Evolutionary conservation across 2,888 invertebrate genomes (phyloP), one percentile per base, ranked within the genome.

Genomic region (Drosophila buzzatii): DNA sequence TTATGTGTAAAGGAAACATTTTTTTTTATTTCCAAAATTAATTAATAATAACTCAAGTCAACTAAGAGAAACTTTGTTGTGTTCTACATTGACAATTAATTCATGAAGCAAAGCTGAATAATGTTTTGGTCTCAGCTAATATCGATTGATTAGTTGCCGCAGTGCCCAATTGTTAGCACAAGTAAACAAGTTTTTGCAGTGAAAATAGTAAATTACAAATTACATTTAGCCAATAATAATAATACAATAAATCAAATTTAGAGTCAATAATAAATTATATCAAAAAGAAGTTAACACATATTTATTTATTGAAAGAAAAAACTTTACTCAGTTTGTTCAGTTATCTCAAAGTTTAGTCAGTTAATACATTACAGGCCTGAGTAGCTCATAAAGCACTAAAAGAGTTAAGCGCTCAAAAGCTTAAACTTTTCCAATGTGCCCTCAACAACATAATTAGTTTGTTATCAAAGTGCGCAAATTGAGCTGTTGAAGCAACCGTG

Each of bases 261-360:
- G 7, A 31, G 1, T 1, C 8, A 31, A 33, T 14, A 14, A 37
- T 37, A 37, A 16, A 7, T 10, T 27, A 27, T 27, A 27, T 6
- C 5, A 6, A 35, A 10, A 12, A 3, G 12, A 35, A 35, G 3
- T 35, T 1, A 12, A 35, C 9, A 37, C 31, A 31, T 31, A 0
- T 14, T 20, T 20, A 33, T 7, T 49, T 31, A 49, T 49, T 18
- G 51, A 51, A 49, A 35, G 1, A 27, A 0, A 27, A 6, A 27
- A 27, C 27, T 27, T 27, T 27, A 6, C 27, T 6, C 27, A 6
- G 27, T 27, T 27, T 27, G 6, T 41, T 44, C 49, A 49, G 23
- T 3, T 45, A 37, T 23, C 47, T 70, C 31, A 27, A 39, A 51
- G 27, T n/a, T 73, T 8, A 14, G 45, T 10, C 42, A 58, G 23